Base-by-base conservation (phyloP, 2,888 invertebrate genomes). In the Ornithoptera alexandrae region DNA sequence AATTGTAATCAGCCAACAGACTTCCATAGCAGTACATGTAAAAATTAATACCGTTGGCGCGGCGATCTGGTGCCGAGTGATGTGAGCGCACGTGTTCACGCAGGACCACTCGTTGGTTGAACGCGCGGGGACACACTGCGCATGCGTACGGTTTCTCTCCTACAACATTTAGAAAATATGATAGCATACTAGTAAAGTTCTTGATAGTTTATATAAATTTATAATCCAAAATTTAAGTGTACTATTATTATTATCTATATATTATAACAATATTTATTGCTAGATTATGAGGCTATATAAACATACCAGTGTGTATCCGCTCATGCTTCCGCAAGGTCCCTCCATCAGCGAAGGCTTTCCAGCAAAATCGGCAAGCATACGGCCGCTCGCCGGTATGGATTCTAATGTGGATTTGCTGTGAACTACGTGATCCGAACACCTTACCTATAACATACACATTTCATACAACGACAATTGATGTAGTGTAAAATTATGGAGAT, bases 321-420 rank as follows among this genome's bases (percentile, higher is more conserved):
- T 97, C 97, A 81, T 97, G 97, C 81, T 97, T 97, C 50, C 97
- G 90, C 61, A 97, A 84, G 1, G 97, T 97, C 36, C 97, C 97
- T 57, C 97, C 97, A 83, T 97, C 97, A 0, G 97, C 97, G 83
- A 97, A 97, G 0, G 97, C 97, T 82, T 97, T 97, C 97, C 97
- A 97, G 81, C 97, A 97, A 86, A 95, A 97, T 15, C 96, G 94
- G 81, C 97, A 97, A 0, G 96, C 96, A 79, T 97, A 97, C 0
- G 97, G 97, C 57, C 97, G 92, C 83, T 97, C 97, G 5, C 95
- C 96, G 0, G 97, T 97, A 81, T 97, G 97, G 75, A 97, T 97
- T 62, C 97, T 94, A 65, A 97, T 94, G 85, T 97, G 97, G 76
- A 97, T 97, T 88, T 97, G 97, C 78, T 97, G 97, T 0, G 96